Percentiles rank a stretch among this genome's conserved stretches.
These are phyloP conservation scores for Myoxocephalus aenaeus DNA, from an alignment of 2,797 vertebrate species.

Conservation along the genomic window DNA sequence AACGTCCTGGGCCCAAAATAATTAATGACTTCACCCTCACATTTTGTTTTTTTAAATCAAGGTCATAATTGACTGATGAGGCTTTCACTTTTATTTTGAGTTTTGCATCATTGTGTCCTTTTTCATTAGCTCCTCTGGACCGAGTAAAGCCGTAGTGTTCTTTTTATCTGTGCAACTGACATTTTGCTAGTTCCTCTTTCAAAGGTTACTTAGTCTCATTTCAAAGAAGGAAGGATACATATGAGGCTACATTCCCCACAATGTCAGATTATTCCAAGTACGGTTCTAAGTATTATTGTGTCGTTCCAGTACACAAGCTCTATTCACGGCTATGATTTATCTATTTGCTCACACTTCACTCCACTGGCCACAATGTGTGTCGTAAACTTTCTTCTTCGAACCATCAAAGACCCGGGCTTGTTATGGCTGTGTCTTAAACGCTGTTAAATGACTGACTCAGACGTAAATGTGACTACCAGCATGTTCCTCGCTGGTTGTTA, in stretches of 20 bases:
- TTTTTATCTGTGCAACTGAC: background rate
- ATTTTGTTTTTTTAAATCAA: background rate
- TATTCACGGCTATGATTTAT: background rate
- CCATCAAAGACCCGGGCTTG: conserved; percentile 26
- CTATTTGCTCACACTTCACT: background rate
- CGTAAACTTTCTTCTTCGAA: conserved; percentile 17
- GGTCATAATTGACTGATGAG: conserved; percentile 22
- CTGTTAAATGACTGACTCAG: conserved; percentile 25
- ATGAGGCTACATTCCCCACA: background rate
- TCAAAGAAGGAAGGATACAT: background rate
- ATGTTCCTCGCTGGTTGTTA: conserved; percentile 22
- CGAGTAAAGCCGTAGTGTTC: background rate
- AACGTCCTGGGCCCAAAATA: no score
- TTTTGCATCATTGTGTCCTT: background rate
- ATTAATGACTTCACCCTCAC: no score
- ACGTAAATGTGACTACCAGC: conserved; percentile 1
- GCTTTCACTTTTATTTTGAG: background rate
- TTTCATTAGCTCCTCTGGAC: background rate
- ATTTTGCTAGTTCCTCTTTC: background rate
- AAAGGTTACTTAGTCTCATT: background rate
- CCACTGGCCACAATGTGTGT: background rate
- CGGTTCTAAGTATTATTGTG: background rate
- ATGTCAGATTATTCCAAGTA: background rate
- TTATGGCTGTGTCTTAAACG: conserved; percentile 10
- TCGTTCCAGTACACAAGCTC: background rate